These are phyloP conservation scores for Phthorimaea operculella DNA, from an alignment of 1,140 invertebrate species.

Conservation along the genomic window DNA sequence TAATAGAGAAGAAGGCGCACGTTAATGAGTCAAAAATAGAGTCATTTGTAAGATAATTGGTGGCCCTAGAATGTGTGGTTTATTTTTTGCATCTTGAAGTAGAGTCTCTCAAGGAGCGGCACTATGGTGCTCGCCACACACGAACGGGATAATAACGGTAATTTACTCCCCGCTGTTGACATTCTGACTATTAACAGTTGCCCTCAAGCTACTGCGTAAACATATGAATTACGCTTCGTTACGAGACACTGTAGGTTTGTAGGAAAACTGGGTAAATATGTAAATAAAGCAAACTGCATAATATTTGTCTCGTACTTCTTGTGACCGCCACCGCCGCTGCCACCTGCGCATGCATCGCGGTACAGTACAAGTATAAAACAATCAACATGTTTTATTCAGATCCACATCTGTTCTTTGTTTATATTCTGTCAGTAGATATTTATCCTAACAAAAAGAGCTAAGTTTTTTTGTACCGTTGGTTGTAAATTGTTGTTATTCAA, in stretches of 20 bases:
- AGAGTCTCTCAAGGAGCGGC: not conserved
- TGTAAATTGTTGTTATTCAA: constrained; percentile 41
- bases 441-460: constrained; percentile 1
- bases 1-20: too few species aligned
- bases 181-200: constrained; percentile 4
- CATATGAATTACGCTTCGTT: not conserved
- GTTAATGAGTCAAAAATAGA: too few species aligned
- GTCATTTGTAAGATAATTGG: too few species aligned
- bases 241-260: not conserved
- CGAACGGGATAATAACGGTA: constrained; percentile 27
- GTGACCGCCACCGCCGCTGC: too few species aligned
- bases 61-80: too few species aligned
- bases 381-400: too few species aligned
- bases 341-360: too few species aligned
- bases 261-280: not conserved
- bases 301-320: too few species aligned
- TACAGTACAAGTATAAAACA: too few species aligned
- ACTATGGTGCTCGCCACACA: constrained; percentile 17
- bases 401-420: constrained; percentile 1
- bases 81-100: too few species aligned
- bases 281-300: too few species aligned
- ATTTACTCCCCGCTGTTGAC: constrained; percentile 33
- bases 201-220: not conserved
- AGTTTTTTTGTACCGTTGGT: constrained; percentile 18
- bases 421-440: not conserved